A percentile compares a stretch with the other conserved stretches of the same genome.
These are phyloP conservation scores for Myoxocephalus aenaeus DNA, from an alignment of 2,797 vertebrate genomes.

Conservation along the genomic window DNA sequence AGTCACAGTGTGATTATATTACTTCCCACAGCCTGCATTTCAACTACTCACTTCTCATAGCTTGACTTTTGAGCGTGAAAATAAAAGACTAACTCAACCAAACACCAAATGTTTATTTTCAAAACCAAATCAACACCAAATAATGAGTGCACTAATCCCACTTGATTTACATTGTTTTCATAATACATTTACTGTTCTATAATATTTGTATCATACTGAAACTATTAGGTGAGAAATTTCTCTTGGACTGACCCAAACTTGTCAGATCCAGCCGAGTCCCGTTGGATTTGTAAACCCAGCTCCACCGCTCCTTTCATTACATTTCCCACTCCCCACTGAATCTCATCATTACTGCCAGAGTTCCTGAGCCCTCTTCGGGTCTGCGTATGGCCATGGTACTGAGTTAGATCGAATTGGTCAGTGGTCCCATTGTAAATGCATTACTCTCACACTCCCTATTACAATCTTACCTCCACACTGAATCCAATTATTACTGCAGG, in stretches of 20 bases:
- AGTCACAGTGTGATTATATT: conserved; percentile 59
- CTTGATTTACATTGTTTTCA: conserved; percentile 30
- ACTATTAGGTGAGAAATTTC: conserved; percentile 45
- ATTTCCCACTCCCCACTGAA: conserved; percentile 76
- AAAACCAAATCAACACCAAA: conserved; percentile 28
- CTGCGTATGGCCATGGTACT: conserved; percentile 64
- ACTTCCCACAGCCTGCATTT: conserved; percentile 52
- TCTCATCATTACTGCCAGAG: conserved; percentile 78
- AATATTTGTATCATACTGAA: conserved; percentile 31
- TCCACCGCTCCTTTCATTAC: conserved; percentile 75
- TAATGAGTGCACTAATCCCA: conserved; percentile 1
- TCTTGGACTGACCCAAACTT: conserved; percentile 51
- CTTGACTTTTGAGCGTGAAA: conserved; percentile 54
- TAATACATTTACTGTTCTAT: conserved; percentile 31
- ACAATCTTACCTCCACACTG: conserved; percentile 76
- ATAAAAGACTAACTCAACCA: conserved; percentile 48
- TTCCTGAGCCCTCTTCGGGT: conserved; percentile 65
- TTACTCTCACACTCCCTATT: conserved; percentile 79
- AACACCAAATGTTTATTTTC: conserved; percentile 32
- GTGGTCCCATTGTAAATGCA: conserved; percentile 84
- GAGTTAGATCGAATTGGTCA: conserved; percentile 82
- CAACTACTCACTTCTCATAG: conserved; percentile 45
- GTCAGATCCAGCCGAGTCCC: conserved; percentile 59
- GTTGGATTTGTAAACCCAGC: conserved; percentile 62
- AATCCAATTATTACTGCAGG: conserved; percentile 72